Evolutionary conservation across 2,888 invertebrate genomes (phyloP).

Genomic region (Calameuta idolon): DNA sequence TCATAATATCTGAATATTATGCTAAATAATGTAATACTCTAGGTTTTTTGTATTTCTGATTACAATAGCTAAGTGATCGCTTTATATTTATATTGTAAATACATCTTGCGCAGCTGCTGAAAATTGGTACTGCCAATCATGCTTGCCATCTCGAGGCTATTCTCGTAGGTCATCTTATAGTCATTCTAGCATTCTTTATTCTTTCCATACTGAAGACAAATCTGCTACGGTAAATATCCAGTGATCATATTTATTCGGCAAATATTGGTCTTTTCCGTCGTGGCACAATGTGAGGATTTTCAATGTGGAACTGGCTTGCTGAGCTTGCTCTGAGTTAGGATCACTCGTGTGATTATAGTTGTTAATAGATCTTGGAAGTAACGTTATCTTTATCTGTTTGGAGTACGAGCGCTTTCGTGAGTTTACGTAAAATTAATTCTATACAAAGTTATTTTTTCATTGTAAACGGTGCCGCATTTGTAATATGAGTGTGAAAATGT

Average conservation of each 20-base stretch:
- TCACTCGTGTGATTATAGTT: not conserved
- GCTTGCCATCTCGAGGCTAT: not conserved
- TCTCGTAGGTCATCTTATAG: not conserved
- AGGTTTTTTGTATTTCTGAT: not conserved
- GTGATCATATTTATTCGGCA: not conserved
- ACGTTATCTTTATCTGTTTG: not conserved
- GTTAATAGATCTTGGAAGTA: not conserved
- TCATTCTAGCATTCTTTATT: not conserved
- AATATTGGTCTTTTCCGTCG: not conserved
- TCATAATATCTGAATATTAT: constrained; percentile 41
- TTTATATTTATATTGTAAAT: not conserved
- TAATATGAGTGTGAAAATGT: not conserved
- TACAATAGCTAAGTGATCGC: not conserved
- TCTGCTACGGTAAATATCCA: not conserved
- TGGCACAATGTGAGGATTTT: not conserved
- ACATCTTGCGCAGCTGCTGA: not conserved
- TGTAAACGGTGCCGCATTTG: constrained; percentile 24
- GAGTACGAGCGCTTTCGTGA: not conserved
- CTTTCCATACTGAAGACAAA: not conserved
- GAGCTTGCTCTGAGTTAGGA: not conserved
- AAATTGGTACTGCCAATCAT: not conserved
- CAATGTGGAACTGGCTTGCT: not conserved
- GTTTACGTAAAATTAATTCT: not conserved
- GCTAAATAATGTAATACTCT: constrained; percentile 38
- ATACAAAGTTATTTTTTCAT: constrained; percentile 40